Base-by-base conservation (phyloP, 2,113 vertebrate genomes). In the Galeopterus variegatus region DNA sequence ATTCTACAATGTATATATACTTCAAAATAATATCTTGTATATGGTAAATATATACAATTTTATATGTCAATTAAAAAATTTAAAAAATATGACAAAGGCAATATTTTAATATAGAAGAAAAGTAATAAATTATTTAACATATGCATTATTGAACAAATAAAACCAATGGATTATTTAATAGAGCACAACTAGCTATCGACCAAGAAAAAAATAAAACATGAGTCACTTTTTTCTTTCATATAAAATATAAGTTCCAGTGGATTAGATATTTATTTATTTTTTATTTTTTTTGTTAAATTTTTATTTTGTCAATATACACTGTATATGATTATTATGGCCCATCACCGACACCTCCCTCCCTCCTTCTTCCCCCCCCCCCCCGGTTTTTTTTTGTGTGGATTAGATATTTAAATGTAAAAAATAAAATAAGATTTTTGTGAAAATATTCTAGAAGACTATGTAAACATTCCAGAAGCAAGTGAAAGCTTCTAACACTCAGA, bases 231-330 rank as follows among this genome's bases (percentile, higher is more conserved):
- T 91, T 41, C 28, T 82, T 12, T 11, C 14, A 41, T 48, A 23
- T 90, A 54, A 90, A 90, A 84, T 56, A 73, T 18, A 83, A 58
- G 23, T 33, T 88, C 10, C 18, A 76, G n/a, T 96, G 41, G 11
- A 41, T 75, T 87, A 83, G 28, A 64, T 76, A 70, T 73, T 91
- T 94, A 75, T n/a, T n/a, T n/a, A n/a, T n/a, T n/a, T n/a, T n/a
- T n/a, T n/a, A n/a, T n/a, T n/a, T n/a, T n/a, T n/a, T n/a, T n/a
- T n/a, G n/a, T n/a, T n/a, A n/a, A n/a, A n/a, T n/a, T n/a, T n/a
- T n/a, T n/a, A n/a, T n/a, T n/a, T n/a, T n/a, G n/a, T n/a, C n/a
- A n/a, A n/a, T n/a, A n/a, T n/a, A n/a, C n/a, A n/a, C n/a, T n/a
- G n/a, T n/a, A n/a, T n/a, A n/a, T n/a, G n/a, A n/a, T n/a, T n/a